phyloP scores from a whole-genome alignment of 2,797 vertebrate genomes.

The Apogon talboti region DNA sequence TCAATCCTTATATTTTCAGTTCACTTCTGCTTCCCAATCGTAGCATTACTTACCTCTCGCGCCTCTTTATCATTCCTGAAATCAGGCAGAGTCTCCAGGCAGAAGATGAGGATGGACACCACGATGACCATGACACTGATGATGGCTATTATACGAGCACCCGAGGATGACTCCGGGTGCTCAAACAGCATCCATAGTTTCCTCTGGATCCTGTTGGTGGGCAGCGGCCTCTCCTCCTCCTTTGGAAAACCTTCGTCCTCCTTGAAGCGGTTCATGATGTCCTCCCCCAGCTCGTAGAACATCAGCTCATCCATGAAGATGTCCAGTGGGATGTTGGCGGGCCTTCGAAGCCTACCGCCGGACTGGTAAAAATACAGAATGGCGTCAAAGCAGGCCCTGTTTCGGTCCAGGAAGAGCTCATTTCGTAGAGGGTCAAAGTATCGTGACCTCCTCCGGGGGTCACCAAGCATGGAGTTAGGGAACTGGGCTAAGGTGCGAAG shows the following conservation, averaged over 20 bases:
- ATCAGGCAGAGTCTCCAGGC: conserved; percentile 92
- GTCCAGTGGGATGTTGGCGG: conserved; percentile 89
- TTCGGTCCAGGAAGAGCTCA: conserved; percentile 92
- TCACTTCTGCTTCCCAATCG: not conserved
- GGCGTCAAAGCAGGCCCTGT: conserved; percentile 91
- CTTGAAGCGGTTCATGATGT: conserved; percentile 86
- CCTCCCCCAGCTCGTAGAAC: conserved; percentile 90
- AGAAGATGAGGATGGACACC: conserved; percentile 93
- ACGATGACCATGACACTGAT: conserved; percentile 93
- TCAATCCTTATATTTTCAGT: not conserved
- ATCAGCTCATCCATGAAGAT: conserved; percentile 91
- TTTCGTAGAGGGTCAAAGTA: conserved; percentile 90
- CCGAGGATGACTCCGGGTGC: conserved; percentile 90
- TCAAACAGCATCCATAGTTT: conserved; percentile 92
- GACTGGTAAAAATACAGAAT: conserved; percentile 95
- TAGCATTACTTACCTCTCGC: conserved; percentile 70
- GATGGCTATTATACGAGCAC: conserved; percentile 88
- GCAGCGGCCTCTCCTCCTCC: conserved; percentile 84
- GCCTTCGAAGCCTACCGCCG: conserved; percentile 88
- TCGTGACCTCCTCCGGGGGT: conserved; percentile 84
- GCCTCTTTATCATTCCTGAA: conserved; percentile 84
- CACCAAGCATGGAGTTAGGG: conserved; percentile 89
- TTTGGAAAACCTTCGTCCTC: conserved; percentile 90
- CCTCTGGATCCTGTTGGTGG: conserved; percentile 78
- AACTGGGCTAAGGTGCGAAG: conserved; percentile 89